These are phyloP conservation scores for Catostomus latipinnis DNA, from an alignment of 2,797 vertebrate genomes.

Conservation along the genomic window DNA sequence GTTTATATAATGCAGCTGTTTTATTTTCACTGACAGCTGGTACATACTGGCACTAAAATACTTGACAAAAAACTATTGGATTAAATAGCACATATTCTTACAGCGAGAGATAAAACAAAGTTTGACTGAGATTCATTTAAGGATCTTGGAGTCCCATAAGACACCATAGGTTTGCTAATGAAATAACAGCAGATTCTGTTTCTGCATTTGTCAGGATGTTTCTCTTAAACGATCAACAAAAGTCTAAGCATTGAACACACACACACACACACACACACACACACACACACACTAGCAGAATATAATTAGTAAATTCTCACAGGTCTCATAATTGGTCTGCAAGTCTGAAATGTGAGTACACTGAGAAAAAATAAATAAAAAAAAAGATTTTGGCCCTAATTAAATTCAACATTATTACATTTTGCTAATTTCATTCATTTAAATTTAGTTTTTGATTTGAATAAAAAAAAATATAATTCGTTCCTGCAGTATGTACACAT, in stretches of 20 bases:
- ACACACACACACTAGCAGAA: neutral
- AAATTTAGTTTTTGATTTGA: too few relatives aligned
- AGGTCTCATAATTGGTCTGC: too few relatives aligned
- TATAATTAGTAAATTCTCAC: too few relatives aligned
- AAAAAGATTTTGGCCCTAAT: too few relatives aligned
- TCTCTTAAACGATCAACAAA: constrained; percentile 28
- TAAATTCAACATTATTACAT: too few relatives aligned
- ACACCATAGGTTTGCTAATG: constrained; percentile 44
- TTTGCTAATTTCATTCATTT: too few relatives aligned
- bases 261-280: neutral
- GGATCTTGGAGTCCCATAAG: constrained; percentile 36
- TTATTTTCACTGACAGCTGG: constrained; percentile 27
- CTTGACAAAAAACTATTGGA: constrained; percentile 19
- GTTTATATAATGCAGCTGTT: constrained; percentile 18
- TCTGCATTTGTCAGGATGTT: neutral
- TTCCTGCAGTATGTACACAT: too few relatives aligned
- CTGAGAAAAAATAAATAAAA: too few relatives aligned
- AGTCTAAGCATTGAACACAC: neutral
- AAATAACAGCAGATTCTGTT: constrained; percentile 26
- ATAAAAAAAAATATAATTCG: too few relatives aligned
- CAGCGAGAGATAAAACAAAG: constrained; percentile 32
- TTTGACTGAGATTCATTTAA: constrained; percentile 35
- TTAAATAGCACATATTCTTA: constrained; percentile 38
- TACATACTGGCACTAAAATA: constrained; percentile 2
- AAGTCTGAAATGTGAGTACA: too few relatives aligned